These are phyloP conservation scores for Chromis chromis DNA, from an alignment of 2,797 vertebrate species.

Conservation along the genomic window DNA sequence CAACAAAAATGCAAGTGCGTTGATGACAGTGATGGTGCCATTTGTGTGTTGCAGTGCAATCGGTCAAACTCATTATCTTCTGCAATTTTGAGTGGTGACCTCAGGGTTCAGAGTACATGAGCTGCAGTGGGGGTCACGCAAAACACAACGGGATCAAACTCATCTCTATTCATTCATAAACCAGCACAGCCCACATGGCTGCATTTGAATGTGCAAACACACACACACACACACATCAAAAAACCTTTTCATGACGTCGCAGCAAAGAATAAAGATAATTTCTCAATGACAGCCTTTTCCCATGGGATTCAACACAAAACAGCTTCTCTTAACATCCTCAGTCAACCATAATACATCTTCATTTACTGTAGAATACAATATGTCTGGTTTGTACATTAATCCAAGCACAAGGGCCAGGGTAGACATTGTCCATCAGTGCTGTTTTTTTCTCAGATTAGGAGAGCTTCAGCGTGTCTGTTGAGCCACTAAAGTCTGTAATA, in stretches of 20 bases:
- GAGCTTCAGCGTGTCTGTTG: slow-evolving; percentile 17
- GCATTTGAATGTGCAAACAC: not conserved
- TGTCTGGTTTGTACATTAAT: slow-evolving; percentile 12
- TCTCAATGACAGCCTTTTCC: slow-evolving; percentile 1
- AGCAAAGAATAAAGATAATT: not conserved
- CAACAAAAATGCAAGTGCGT: slow-evolving; percentile 19
- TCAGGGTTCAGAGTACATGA: slow-evolving; percentile 46
- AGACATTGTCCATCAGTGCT: slow-evolving; percentile 4
- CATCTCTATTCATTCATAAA: slow-evolving; percentile 24
- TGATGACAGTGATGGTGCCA: slow-evolving; percentile 38
- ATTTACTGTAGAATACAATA: not conserved
- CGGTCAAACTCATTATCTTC: slow-evolving; percentile 63
- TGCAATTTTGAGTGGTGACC: slow-evolving; percentile 52
- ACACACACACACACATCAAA: not conserved
- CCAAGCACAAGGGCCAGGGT: slow-evolving; percentile 12
- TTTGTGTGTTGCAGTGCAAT: slow-evolving; percentile 42
- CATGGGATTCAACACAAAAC: not conserved
- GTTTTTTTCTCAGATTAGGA: slow-evolving; percentile 27
- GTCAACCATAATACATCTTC: slow-evolving; percentile 12
- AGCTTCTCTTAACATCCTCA: slow-evolving; percentile 2
- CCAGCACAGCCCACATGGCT: not conserved
- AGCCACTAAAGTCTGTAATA: slow-evolving; percentile 27
- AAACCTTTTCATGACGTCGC: not conserved
- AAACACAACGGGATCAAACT: slow-evolving; percentile 40
- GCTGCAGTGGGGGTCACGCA: slow-evolving; percentile 29